phyloP scores from a whole-genome alignment of 2,797 vertebrate species.

The Tapera naevia region DNA sequence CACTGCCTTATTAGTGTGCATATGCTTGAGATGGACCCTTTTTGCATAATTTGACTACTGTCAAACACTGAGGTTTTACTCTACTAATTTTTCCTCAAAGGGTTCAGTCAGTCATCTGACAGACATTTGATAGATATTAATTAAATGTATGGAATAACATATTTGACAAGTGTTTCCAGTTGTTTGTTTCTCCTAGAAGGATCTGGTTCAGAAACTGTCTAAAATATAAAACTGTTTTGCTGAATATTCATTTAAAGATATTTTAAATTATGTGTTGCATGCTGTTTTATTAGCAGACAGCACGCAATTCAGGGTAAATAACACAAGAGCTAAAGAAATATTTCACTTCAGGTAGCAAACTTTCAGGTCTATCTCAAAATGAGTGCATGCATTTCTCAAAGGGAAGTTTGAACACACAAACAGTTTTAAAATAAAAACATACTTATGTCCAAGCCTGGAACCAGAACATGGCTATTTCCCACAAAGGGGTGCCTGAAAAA shows the following conservation, averaged over 20 bases:
- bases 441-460: background rate
- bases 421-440: background rate
- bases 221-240: background rate
- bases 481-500: background rate
- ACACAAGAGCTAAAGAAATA: background rate
- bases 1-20: background rate
- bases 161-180: conserved; percentile 60
- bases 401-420: background rate
- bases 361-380: background rate
- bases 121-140: conserved; percentile 61
- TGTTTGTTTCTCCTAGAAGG: conserved; percentile 46
- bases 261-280: background rate
- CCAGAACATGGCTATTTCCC: background rate
- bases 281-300: conserved; percentile 29
- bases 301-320: background rate
- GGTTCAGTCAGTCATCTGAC: conserved; percentile 39
- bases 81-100: conserved; percentile 10
- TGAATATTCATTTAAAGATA: conserved; percentile 42
- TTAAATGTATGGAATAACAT: conserved; percentile 50
- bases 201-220: conserved; percentile 26
- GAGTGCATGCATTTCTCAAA: background rate
- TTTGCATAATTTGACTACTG: conserved; percentile 24
- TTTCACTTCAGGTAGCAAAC: background rate
- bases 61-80: conserved; percentile 10
- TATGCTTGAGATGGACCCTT: background rate